These are phyloP conservation scores for Otus sunia DNA, from an alignment of 2,113 vertebrate species.

Conservation along the genomic window DNA sequence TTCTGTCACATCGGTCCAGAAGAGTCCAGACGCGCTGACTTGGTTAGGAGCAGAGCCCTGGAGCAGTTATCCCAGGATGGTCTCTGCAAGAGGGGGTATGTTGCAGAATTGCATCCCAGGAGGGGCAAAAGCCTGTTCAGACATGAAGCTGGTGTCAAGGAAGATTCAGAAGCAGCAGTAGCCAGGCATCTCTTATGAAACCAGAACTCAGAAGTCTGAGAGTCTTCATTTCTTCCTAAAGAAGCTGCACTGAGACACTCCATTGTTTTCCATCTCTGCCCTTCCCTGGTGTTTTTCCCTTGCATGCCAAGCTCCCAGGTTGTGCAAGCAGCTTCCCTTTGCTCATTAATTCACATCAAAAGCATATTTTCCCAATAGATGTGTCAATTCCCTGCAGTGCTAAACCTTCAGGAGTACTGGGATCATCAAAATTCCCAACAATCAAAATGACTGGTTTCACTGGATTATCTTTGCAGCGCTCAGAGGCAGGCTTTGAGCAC, in stretches of 20 bases:
- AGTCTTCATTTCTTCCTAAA: not conserved
- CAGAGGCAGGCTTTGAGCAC: not conserved
- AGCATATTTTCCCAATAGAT: not conserved
- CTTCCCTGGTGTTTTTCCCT: not conserved
- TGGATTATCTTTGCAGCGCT: not conserved
- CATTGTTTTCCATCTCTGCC: not conserved
- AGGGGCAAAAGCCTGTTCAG: not conserved
- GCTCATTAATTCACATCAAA: constrained; percentile 31
- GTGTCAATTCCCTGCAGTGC: constrained; percentile 27
- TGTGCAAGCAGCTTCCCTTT: constrained; percentile 39
- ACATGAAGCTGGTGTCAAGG: not conserved
- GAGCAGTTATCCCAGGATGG: not conserved
- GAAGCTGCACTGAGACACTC: not conserved
- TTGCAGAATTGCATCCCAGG: not conserved
- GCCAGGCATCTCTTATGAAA: not conserved
- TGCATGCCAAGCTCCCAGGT: not conserved
- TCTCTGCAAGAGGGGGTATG: not conserved
- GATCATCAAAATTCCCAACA: not conserved
- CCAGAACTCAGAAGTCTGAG: not conserved
- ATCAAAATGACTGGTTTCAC: not conserved
- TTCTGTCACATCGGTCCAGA: not conserved
- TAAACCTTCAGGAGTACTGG: not conserved
- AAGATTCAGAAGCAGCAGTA: not conserved
- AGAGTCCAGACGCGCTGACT: not conserved
- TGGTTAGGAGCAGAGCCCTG: not conserved